phyloP scores from a whole-genome alignment of 2,888 invertebrate genomes.

The Zeuzera pyrina region DNA sequence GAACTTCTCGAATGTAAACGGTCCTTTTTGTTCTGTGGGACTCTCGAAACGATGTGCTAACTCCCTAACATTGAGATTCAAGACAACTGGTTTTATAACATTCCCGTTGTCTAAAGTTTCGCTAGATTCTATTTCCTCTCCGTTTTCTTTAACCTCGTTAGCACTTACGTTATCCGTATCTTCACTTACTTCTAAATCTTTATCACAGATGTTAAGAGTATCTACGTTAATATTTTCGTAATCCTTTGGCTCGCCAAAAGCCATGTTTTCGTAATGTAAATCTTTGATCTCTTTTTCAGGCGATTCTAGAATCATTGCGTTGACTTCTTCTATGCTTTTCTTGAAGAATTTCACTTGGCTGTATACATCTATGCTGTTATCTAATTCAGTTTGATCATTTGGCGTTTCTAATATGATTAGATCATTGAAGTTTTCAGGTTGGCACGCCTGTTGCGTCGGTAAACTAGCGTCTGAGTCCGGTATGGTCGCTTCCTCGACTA shows the following conservation, averaged over 20 bases:
- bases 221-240: conserved; percentile 56
- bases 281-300: conserved; percentile 33
- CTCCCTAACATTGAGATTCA: conserved; percentile 72
- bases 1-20: conserved; percentile 70
- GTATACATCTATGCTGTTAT: conserved; percentile 72
- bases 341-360: conserved; percentile 84
- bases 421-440: conserved; percentile 53
- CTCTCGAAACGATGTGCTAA: conserved; percentile 77
- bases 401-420: conserved; percentile 72
- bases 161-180: conserved; percentile 17
- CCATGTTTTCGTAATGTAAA: conserved; percentile 50
- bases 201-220: conserved; percentile 47
- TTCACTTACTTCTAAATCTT: conserved; percentile 30
- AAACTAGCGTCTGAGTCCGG: conserved; percentile 71
- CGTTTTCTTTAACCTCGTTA: no score
- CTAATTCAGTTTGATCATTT: conserved; percentile 28
- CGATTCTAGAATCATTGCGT: conserved; percentile 63
- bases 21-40: conserved; percentile 72
- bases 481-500: conserved; percentile 69
- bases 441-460: conserved; percentile 73
- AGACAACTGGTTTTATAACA: conserved; percentile 25
- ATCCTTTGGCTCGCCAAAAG: conserved; percentile 36
- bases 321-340: conserved; percentile 82
- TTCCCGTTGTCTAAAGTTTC: conserved; percentile 49
- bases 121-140: conserved; percentile 17